phyloP scores from a whole-genome alignment of 2,888 invertebrate genomes.

The Epirrhoe tristata region DNA sequence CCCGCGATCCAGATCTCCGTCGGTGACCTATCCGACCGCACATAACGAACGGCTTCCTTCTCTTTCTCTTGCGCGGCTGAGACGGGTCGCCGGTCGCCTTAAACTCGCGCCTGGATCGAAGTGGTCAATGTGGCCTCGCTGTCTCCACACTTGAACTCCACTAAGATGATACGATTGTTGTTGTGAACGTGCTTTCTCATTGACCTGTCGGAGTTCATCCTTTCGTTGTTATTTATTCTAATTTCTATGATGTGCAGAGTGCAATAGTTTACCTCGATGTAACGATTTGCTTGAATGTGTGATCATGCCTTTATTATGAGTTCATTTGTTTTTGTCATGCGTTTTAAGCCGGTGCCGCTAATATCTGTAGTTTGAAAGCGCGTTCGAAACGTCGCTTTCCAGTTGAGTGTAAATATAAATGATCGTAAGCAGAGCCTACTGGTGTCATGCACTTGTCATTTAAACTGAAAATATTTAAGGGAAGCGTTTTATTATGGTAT shows the following conservation, averaged over 20 bases:
- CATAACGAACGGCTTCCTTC: slow-evolving; percentile 50
- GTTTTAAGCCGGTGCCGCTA: slow-evolving; percentile 48
- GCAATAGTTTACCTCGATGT: slow-evolving; percentile 62
- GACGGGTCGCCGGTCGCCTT: background rate
- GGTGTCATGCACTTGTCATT: slow-evolving; percentile 49
- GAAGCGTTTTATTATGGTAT: slow-evolving; percentile 54
- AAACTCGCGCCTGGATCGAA: background rate
- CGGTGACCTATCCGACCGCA: slow-evolving; percentile 64
- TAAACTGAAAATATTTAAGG: slow-evolving; percentile 50
- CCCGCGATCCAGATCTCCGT: slow-evolving; percentile 71
- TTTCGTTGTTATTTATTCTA: slow-evolving; percentile 37
- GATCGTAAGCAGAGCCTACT: slow-evolving; percentile 29
- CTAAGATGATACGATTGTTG: background rate
- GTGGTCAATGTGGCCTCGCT: background rate
- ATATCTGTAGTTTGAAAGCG: slow-evolving; percentile 45
- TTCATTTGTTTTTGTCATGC: slow-evolving; percentile 22
- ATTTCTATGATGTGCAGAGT: slow-evolving; percentile 45
- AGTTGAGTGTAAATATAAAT: slow-evolving; percentile 60
- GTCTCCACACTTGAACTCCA: background rate
- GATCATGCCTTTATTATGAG: slow-evolving; percentile 34
- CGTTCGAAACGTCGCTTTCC: slow-evolving; percentile 59
- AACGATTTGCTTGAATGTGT: slow-evolving; percentile 30
- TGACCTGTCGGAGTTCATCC: background rate
- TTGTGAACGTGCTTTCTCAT: background rate
- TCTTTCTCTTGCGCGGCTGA: slow-evolving; percentile 4